Percentiles rank a stretch among this genome's conserved stretches.
These are phyloP conservation scores for Axis porcinus DNA, from an alignment of 2,113 vertebrate genomes.

Conservation along the genomic window DNA sequence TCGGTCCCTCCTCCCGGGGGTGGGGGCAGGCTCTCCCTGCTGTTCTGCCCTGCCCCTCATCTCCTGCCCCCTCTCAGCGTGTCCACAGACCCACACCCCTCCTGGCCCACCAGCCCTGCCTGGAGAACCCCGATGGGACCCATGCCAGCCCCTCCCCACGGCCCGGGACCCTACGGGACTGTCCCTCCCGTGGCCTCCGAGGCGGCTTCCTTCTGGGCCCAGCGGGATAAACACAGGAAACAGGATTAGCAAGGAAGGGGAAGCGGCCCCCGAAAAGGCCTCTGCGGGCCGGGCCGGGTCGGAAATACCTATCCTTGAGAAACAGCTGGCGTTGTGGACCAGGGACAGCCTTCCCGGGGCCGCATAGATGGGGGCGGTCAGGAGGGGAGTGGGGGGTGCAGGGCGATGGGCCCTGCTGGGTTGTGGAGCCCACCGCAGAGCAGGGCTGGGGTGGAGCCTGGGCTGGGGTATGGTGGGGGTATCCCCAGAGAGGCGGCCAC, in stretches of 20 bases:
- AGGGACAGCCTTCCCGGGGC: not conserved
- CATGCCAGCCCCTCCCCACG: rapidly evolving
- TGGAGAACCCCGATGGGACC: not conserved
- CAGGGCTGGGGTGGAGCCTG: not conserved
- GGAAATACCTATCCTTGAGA: not conserved
- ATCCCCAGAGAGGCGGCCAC: not conserved
- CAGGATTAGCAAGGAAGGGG: not conserved
- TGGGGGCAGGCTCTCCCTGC: not conserved
- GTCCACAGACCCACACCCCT: not conserved
- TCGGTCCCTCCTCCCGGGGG: not conserved
- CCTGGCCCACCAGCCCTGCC: not conserved
- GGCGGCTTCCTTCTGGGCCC: not conserved
- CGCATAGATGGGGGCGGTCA: not conserved
- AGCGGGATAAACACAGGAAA: slow-evolving; percentile 13
- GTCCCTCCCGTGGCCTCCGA: not conserved
- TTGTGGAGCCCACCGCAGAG: not conserved
- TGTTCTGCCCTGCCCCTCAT: not conserved
- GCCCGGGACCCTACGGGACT: not conserved
- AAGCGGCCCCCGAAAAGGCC: not conserved
- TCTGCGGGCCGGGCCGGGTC: not conserved
- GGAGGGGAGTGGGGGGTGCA: not conserved
- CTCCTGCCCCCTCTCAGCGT: too few relatives aligned
- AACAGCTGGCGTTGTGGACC: not conserved
- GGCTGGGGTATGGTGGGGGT: not conserved
- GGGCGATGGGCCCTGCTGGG: not conserved